These are phyloP conservation scores for Ophion slaviceki DNA, from an alignment of 2,888 invertebrate genomes.

Conservation along the genomic window DNA sequence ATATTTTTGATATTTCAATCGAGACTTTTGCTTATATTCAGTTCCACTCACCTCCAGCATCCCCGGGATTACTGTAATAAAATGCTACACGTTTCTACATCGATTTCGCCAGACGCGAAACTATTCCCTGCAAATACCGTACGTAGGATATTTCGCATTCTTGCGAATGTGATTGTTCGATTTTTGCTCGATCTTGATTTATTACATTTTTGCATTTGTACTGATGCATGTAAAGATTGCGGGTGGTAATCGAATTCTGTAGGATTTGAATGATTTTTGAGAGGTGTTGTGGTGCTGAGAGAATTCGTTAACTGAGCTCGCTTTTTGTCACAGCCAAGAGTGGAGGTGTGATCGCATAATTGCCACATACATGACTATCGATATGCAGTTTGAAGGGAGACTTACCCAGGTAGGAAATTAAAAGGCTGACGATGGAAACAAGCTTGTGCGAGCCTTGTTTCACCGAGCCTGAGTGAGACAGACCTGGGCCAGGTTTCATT, in stretches of 20 bases:
- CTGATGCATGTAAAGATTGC: not conserved
- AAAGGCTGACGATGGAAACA: no score
- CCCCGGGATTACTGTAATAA: conserved; percentile 24
- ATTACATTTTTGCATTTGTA: not conserved
- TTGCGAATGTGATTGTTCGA: not conserved
- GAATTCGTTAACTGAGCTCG: not conserved
- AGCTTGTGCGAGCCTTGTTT: no score
- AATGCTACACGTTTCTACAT: conserved; percentile 11
- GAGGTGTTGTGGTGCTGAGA: not conserved
- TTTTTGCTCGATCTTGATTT: not conserved
- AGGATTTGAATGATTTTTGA: not conserved
- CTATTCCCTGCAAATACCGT: not conserved
- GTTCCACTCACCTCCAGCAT: conserved; percentile 20
- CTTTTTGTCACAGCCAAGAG: no score
- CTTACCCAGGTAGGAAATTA: no score
- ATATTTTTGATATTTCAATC: conserved; percentile 24
- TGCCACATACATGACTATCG: no score
- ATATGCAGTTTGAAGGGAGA: no score
- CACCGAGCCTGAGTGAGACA: no score
- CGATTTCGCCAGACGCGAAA: not conserved
- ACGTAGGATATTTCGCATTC: not conserved
- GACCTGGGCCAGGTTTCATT: no score
- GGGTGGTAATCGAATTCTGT: not conserved
- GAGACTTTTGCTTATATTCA: conserved; percentile 21
- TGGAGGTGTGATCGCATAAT: no score